Evolutionary conservation across 1,140 invertebrate genomes (phyloP).

Genomic region (Sitobion miscanthi): DNA sequence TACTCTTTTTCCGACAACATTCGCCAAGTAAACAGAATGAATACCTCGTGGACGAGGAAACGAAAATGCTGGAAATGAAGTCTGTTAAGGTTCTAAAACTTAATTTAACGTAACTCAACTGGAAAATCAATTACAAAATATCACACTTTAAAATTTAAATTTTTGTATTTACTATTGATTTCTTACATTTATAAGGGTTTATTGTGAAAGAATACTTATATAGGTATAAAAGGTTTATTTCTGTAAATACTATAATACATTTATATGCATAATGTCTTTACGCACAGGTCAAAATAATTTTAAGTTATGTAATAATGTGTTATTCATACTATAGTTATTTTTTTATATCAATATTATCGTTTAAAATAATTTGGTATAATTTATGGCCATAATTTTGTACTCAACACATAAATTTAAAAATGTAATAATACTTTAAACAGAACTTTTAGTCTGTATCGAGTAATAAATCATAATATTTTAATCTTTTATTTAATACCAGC

Average conservation of each 20-base stretch:
- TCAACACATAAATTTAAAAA: slow-evolving; percentile 25
- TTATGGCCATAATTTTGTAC: slow-evolving; percentile 13
- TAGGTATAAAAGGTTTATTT: not conserved
- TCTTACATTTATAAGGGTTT: not conserved
- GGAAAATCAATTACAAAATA: slow-evolving; percentile 42
- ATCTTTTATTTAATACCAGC: not conserved
- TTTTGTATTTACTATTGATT: not conserved
- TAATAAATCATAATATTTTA: slow-evolving; percentile 24
- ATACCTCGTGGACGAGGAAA: not conserved
- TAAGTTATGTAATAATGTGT: not conserved
- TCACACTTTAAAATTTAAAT: slow-evolving; percentile 17
- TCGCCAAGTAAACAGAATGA: not conserved
- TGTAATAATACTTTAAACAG: slow-evolving; percentile 21
- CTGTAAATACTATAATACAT: not conserved
- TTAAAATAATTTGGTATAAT: slow-evolving; percentile 27
- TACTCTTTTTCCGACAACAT: not conserved
- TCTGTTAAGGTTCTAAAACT: not conserved
- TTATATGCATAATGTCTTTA: not conserved
- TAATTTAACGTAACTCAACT: slow-evolving; percentile 43
- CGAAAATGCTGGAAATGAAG: slow-evolving; percentile 8
- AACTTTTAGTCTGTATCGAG: not conserved
- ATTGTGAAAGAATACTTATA: not conserved
- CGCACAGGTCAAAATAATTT: not conserved
- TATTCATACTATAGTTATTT: not conserved
- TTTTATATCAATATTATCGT: not conserved